A percentile compares a stretch with the other conserved stretches of the same genome.
Evolutionary conservation across 37 sponge, comb jelly and placozoan genomes (phyloP).

Genomic region (Spongilla lacustris): DNA sequence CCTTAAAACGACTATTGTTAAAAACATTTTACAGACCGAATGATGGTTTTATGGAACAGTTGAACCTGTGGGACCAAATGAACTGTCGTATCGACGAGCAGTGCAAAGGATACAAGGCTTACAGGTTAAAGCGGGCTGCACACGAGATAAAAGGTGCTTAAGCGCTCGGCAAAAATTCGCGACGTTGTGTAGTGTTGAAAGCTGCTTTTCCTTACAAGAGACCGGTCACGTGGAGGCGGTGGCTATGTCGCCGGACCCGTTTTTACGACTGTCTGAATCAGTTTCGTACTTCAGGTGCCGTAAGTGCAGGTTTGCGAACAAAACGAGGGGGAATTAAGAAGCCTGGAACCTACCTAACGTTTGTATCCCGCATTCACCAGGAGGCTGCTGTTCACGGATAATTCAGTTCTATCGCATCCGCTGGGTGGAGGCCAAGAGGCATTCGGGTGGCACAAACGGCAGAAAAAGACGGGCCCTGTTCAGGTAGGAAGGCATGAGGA

Average conservation of each 20-base stretch:
- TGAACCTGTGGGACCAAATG: conserved; percentile 77
- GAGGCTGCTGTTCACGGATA: conserved; percentile 63
- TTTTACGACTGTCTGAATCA: conserved; percentile 2
- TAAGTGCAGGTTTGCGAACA: conserved; percentile 90
- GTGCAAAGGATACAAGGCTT: conserved; percentile 54
- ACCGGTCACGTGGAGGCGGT: conserved; percentile 33
- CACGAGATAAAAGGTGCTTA: conserved; percentile 36
- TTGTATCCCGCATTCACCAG: conserved; percentile 21
- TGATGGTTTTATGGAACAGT: conserved; percentile 78
- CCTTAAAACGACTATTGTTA: background rate
- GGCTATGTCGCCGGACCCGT: conserved; percentile 56
- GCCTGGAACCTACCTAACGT: background rate
- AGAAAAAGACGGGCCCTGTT: background rate
- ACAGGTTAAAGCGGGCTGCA: conserved; percentile 35
- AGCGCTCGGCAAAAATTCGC: too few relatives aligned
- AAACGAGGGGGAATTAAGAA: too few relatives aligned
- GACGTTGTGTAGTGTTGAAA: background rate
- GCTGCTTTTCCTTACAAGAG: background rate
- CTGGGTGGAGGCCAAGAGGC: conserved; percentile 66
- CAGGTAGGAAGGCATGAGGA: background rate
- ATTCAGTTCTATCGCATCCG: conserved; percentile 64
- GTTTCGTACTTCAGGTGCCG: conserved; percentile 55
- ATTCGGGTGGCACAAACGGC: conserved; percentile 74
- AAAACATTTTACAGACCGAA: conserved; percentile 62
- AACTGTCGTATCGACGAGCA: conserved; percentile 37